These are phyloP conservation scores for Nanger granti DNA, from an alignment of 2,113 vertebrate genomes.

Conservation along the genomic window DNA sequence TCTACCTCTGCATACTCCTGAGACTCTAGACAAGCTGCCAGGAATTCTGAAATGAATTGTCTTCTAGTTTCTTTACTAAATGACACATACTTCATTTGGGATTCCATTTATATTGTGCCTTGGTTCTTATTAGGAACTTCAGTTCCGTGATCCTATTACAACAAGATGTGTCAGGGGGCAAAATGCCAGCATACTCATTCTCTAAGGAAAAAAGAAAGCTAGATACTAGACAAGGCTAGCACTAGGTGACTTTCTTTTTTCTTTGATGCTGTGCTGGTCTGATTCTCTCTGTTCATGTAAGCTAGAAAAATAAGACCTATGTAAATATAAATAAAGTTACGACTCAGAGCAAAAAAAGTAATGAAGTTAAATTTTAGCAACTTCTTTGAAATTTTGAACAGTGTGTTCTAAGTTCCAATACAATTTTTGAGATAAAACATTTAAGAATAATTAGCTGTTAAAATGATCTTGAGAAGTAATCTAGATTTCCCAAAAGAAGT, in stretches of 20 bases:
- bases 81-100: not conserved
- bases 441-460: not conserved
- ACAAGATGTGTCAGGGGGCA: not conserved
- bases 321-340: not conserved
- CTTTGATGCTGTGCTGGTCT: not conserved
- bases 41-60: not conserved
- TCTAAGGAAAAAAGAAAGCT: not conserved
- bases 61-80: not conserved
- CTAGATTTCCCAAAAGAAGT: not conserved
- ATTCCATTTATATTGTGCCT: not conserved
- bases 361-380: slow-evolving; percentile 1
- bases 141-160: slow-evolving; percentile 14
- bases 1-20: not conserved
- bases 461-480: not conserved
- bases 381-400: not conserved
- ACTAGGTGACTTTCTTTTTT: not conserved
- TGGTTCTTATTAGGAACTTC: not conserved
- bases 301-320: not conserved
- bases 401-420: not conserved
- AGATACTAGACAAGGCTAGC: not conserved
- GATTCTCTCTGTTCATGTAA: not conserved
- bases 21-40: not conserved
- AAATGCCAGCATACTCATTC: not conserved
- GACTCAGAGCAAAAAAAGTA: not conserved
- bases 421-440: slow-evolving; percentile 5